Evolutionary conservation across 2,888 invertebrate genomes (phyloP), one percentile per base, ranked within the genome.

Genomic region (Mesorhabditis sp.): DNA sequence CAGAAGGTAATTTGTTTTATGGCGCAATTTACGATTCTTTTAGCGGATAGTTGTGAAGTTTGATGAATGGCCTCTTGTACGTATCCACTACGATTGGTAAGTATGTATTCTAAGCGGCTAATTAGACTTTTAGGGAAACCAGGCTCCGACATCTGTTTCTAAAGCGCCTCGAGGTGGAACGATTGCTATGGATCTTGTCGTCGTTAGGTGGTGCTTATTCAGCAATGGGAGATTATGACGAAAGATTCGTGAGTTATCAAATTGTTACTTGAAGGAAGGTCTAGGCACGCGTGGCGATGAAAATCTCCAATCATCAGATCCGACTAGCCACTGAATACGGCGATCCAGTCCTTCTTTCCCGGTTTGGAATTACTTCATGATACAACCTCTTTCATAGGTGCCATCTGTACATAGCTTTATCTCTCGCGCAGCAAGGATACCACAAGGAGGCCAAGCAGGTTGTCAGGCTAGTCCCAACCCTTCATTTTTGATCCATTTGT

Each of bases 141-240:
- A 72, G 75, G n/a, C 63, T 78, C 7, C 72, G 71, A 43, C 66
- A 68, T 45, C 62, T 71, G 4, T 71, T 73, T n/a, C 73, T 71
- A 4, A 67, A 67, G n/a, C 69, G 71, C 69, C 70, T 81, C 7
- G 93, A 93, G 87, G 88, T 92, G 79, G 93, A 93, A 79, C 90
- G 92, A 87, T 90, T 92, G 44, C 90, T 95, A 89, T 94, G 94
- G 28, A 95, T 95, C 94, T 87, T 97, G 43, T 96, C 95, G 41
- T 96, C 97, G 0, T 89, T 97, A 15, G 97, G 96, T 4, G 96
- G 96, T 65, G 96, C 94, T 2, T 96, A 93, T 87, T 96, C 96
- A 3, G 93, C 95, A 1, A 89, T 97, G 68, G 97, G 96, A 3
- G 95, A 96, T 86, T 91, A 92, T 83, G 92, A 78, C 45, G 44